Percentiles rank a stretch among this genome's conserved stretches.
These are phyloP conservation scores for Hirudinaria manillensis DNA, from an alignment of 2,888 invertebrate species.

Conservation along the genomic window DNA sequence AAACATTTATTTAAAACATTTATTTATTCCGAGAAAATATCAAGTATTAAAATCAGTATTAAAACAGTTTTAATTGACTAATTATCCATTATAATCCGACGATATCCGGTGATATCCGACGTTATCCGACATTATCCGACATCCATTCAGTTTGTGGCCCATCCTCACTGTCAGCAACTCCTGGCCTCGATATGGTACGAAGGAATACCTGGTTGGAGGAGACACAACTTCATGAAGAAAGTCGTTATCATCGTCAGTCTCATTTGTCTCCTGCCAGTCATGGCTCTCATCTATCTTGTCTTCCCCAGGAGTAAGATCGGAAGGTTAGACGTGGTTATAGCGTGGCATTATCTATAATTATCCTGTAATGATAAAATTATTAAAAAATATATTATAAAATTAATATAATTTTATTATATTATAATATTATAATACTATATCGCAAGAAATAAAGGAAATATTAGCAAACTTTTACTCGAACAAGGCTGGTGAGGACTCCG, in stretches of 20 bases:
- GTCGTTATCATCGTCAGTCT: slow-evolving; percentile 37
- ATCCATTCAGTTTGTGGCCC: slow-evolving; percentile 58
- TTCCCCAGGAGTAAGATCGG: slow-evolving; percentile 57
- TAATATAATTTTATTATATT: no score
- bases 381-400: no score
- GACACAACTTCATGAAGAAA: slow-evolving; percentile 54
- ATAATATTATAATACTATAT: no score
- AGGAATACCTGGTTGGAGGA: slow-evolving; percentile 41
- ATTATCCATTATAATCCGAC: no score
- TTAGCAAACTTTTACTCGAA: no score
- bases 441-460: no score
- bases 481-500: slow-evolving; percentile 57
- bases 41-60: no score
- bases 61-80: no score
- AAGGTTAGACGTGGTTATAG: slow-evolving; percentile 29
- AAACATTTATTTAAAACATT: no score
- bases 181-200: slow-evolving; percentile 46
- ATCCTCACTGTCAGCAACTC: slow-evolving; percentile 60
- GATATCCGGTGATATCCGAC: no score
- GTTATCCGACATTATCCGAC: no score
- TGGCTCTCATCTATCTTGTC: slow-evolving; percentile 57
- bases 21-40: no score
- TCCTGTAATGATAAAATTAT: neutral
- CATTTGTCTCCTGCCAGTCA: slow-evolving; percentile 48
- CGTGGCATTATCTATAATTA: neutral